Conservation (phyloP, 2,113 vertebrate genomes). For the Microtus pennsylvanicus region DNA sequence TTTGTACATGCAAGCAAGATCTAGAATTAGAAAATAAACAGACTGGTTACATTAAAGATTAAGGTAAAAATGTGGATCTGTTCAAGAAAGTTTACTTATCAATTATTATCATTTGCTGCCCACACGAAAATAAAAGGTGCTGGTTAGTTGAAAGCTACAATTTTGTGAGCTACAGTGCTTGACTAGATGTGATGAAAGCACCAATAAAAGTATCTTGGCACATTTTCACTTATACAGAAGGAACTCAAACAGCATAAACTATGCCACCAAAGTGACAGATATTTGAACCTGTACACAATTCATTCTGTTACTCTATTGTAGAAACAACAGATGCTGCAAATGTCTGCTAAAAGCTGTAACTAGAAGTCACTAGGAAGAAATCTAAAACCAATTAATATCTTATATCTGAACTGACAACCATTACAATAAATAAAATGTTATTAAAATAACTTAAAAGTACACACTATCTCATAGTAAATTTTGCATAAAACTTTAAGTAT, state of each 20-base stretch:
- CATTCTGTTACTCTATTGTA: slow-evolving; percentile 18
- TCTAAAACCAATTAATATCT: slow-evolving; percentile 40
- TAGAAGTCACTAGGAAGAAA: neutral
- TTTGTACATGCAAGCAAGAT: slow-evolving; percentile 99
- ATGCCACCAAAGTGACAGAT: neutral
- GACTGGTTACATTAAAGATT: slow-evolving; percentile 44
- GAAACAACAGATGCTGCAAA: neutral
- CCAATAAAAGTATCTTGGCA: neutral
- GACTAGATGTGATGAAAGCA: slow-evolving; percentile 33
- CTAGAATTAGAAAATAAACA: slow-evolving; percentile 85
- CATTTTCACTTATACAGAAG: slow-evolving; percentile 36
- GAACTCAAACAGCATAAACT: neutral
- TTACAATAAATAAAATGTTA: neutral
- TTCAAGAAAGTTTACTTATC: slow-evolving; percentile 19
- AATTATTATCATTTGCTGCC: neutral
- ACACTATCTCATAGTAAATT: neutral
- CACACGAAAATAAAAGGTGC: neutral
- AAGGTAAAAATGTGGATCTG: neutral
- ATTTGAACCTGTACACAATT: neutral
- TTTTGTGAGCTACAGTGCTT: slow-evolving; percentile 19
- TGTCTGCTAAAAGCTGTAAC: neutral
- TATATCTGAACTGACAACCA: slow-evolving; percentile 5
- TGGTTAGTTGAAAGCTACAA: neutral
- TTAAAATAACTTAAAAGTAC: neutral
- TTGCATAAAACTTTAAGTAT: neutral